Evolutionary conservation across 2,888 invertebrate species (phyloP), one percentile per base, ranked within the genome.

Genomic region (Nomada goodeniana): DNA sequence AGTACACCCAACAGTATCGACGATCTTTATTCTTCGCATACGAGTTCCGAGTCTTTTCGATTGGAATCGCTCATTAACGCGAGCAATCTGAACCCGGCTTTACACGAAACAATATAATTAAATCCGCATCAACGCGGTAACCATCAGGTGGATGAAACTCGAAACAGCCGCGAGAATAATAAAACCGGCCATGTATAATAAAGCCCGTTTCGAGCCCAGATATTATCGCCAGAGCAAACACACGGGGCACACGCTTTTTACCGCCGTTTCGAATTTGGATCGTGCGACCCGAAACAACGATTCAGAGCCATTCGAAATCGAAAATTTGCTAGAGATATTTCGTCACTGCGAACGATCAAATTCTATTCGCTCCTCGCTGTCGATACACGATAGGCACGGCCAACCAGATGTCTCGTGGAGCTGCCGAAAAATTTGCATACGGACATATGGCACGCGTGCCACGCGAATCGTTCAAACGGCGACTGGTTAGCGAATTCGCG

Each of bases 71-170:
- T 76, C 82, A 76, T 82, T 84, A 84, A 76, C 76, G 69, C 26
- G 64, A 47, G 50, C 78, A 76, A 83, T 80, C 77, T 60, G 76
- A 80, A 82, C 74, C 57, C 73, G 59, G 70, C 68, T 69, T 74
- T 79, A 64, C 76, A 57, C 76, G 76, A 76, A 76, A 82, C 82
- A 70, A 79, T 83, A 77, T 78, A 83, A 82, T 83, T 83, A 82
- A 83, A 83, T 77, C 57, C 57, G 57, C 81, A 72, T 77, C 83
- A 81, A 63, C 63, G 67, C 57, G 72, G 44, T 72, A 65, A 53
- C 53, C 69, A 69, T 74, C 70, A 70, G 61, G n/a, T 59, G 67
- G 47, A 55, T 70, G 53, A 18, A 20, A 26, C 59, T 36, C 50
- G 57, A 76, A 69, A 64, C 67, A 69, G 53, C 18, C 53, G 47